A percentile compares a stretch with the other conserved stretches of the same genome.
phyloP scores from a whole-genome alignment of 1,140 invertebrate species.

The Drosophila mayri region DNA sequence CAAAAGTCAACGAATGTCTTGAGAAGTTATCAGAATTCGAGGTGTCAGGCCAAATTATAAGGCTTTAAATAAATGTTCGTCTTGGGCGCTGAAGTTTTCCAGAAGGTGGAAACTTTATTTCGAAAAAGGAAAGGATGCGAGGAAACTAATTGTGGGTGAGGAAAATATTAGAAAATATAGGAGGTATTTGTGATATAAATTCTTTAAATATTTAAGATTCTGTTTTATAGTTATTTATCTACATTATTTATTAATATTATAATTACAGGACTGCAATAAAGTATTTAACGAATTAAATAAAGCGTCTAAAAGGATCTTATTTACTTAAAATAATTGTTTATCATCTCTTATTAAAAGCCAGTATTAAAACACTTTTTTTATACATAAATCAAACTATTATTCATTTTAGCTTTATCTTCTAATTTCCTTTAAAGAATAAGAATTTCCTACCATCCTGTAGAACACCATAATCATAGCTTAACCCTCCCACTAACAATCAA shows the following conservation, averaged over 20 bases:
- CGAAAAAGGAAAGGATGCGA: background rate
- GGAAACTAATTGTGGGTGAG: background rate
- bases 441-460: background rate
- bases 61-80: constrained; percentile 29
- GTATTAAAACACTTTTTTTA: background rate
- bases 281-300: background rate
- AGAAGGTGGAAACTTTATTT: constrained; percentile 9
- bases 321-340: background rate
- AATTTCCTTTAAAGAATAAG: background rate
- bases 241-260: too few species aligned
- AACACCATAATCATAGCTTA: constrained; percentile 13
- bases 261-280: too few species aligned
- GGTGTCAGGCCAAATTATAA: constrained; percentile 35
- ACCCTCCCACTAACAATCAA: constrained; percentile 16
- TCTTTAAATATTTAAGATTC: background rate
- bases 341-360: background rate
- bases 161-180: background rate
- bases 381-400: background rate
- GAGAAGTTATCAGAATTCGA: constrained; percentile 39
- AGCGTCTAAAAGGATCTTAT: background rate
- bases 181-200: background rate
- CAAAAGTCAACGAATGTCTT: constrained; percentile 48
- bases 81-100: constrained; percentile 1
- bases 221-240: background rate
- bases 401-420: background rate